A percentile compares a stretch with the other conserved stretches of the same genome.
Evolutionary conservation across 2,888 invertebrate species (phyloP).

Genomic region (Taphrorychus bicolor): DNA sequence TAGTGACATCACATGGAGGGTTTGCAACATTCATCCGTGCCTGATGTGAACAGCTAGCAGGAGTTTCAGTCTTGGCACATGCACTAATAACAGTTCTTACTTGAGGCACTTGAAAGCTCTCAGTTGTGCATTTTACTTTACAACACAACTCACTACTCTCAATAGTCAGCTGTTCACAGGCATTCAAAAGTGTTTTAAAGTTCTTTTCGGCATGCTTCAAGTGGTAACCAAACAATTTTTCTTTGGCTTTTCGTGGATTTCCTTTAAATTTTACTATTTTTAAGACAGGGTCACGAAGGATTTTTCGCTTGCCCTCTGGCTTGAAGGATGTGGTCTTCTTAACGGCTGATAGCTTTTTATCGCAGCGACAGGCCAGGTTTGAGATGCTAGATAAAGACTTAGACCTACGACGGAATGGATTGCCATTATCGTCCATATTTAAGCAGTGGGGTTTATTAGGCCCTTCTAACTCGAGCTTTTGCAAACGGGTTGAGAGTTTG

Average conservation of each 20-base stretch:
- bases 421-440: slow-evolving; percentile 39
- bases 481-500: slow-evolving; percentile 53
- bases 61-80: slow-evolving; percentile 42
- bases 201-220: slow-evolving; percentile 51
- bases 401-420: slow-evolving; percentile 56
- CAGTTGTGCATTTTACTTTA: slow-evolving; percentile 11
- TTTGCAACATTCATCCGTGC: slow-evolving; percentile 64
- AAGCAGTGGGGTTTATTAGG: slow-evolving; percentile 29
- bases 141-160: slow-evolving; percentile 45
- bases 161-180: slow-evolving; percentile 57
- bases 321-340: slow-evolving; percentile 54
- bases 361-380: slow-evolving; percentile 50
- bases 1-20: slow-evolving; percentile 84
- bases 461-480: slow-evolving; percentile 56
- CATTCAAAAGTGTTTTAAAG: slow-evolving; percentile 57
- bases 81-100: background rate
- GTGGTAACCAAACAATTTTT: slow-evolving; percentile 52
- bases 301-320: slow-evolving; percentile 55
- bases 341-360: slow-evolving; percentile 48
- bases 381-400: slow-evolving; percentile 58
- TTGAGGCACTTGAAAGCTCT: slow-evolving; percentile 16
- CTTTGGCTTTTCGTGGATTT: slow-evolving; percentile 38
- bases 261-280: slow-evolving; percentile 59
- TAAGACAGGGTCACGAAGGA: slow-evolving; percentile 66
- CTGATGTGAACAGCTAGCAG: slow-evolving; percentile 77